Evolutionary conservation across 2,113 vertebrate species (phyloP).

Genomic region (Calidris pygmaea): DNA sequence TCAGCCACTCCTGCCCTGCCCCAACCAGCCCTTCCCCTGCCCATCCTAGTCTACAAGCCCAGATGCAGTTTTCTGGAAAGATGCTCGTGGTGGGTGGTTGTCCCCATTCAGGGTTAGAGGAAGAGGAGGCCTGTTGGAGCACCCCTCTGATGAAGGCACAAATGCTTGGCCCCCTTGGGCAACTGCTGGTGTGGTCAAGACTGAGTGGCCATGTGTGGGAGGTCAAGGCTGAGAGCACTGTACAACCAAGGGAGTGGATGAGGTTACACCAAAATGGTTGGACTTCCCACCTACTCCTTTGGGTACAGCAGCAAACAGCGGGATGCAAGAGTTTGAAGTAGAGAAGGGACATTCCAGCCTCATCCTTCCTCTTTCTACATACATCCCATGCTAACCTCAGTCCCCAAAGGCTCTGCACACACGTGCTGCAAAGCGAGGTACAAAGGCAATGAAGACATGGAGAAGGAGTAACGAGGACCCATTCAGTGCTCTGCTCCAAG

Average conservation of each 20-base stretch:
- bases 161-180: background rate
- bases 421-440: background rate
- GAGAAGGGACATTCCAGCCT: background rate
- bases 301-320: background rate
- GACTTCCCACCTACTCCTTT: background rate
- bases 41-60: background rate
- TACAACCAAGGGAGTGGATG: background rate
- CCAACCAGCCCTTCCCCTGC: background rate
- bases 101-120: background rate
- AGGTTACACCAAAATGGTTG: background rate
- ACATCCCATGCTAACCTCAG: rapidly evolving
- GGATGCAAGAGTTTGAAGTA: background rate
- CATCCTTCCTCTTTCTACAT: background rate
- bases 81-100: rapidly evolving
- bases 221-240: background rate
- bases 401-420: background rate
- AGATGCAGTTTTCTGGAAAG: rapidly evolving
- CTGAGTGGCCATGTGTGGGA: rapidly evolving
- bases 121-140: background rate
- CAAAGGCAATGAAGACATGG: background rate
- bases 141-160: background rate
- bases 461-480: rapidly evolving
- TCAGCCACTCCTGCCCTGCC: background rate
- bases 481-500: background rate
- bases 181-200: background rate